These are phyloP conservation scores for Zoanthus solanderi DNA, from an alignment of 92 coral and sea anemone genomes.

Conservation along the genomic window DNA sequence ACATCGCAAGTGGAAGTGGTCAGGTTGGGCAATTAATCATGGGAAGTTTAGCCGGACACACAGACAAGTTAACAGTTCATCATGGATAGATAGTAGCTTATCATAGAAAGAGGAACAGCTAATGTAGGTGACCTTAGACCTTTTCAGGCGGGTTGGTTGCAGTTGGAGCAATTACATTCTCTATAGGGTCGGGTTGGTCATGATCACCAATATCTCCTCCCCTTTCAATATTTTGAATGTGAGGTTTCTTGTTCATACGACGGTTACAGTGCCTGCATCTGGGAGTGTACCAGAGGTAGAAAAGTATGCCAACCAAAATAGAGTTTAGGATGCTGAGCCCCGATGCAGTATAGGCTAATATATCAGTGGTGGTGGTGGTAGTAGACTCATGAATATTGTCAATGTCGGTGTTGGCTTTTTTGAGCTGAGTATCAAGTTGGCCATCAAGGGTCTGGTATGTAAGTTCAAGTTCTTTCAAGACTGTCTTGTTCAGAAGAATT, in stretches of 20 bases:
- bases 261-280: neutral
- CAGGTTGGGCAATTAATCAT: neutral
- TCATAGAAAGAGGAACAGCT: neutral
- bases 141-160: neutral
- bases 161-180: neutral
- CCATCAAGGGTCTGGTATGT: slow-evolving; percentile 53
- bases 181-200: neutral
- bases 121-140: neutral
- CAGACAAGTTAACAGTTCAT: neutral
- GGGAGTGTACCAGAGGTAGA: neutral
- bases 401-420: neutral
- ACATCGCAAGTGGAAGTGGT: neutral
- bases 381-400: slow-evolving; percentile 16
- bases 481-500: slow-evolving; percentile 17
- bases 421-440: slow-evolving; percentile 10
- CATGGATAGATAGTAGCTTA: neutral
- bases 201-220: neutral
- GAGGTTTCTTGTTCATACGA: neutral
- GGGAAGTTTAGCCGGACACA: neutral
- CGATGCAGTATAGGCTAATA: neutral
- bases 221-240: neutral
- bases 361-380: neutral
- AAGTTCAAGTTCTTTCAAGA: slow-evolving; percentile 44
- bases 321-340: neutral
- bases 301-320: neutral